Evolutionary conservation across 92 coral and sea anemone genomes (phyloP), one percentile per base, ranked within the genome.

Genomic region (Desmophyllum pertusum): DNA sequence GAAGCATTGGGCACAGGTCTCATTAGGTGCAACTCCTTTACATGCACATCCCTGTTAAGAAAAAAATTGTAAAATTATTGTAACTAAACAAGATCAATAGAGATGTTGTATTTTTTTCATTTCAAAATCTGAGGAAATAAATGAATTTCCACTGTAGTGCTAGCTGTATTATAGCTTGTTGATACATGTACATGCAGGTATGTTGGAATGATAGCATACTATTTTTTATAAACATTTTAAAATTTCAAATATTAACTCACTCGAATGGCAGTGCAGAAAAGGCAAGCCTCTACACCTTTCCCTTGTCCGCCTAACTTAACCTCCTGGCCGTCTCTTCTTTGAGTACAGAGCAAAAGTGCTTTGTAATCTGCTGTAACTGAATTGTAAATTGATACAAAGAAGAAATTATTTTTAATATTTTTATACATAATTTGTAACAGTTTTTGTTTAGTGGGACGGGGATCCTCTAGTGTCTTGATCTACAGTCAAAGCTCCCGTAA

Each of bases 361-460:
- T 85, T 85, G 80, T 85, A 85, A 40, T 85, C 89, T 21, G 85
- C 85, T 31, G 85, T 86, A 86, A 86, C 89, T 76, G 74, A n/a
- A n/a, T 57, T 48, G 21, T 13, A 13, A 50, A 21, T 11, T n/a
- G n/a, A n/a, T n/a, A n/a, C n/a, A 50, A 1, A 41, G 8, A 41
- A 3, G 4, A 41, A 41, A 41, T 41, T 4, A 41, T 3, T 41
- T 8, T 41, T 41, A 41, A 41, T 41, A 41, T 41, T 8, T 0
- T 43, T 0, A 29, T 23, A 6, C 2, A 10, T 2, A 2, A 23
- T 4, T 25, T 23, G 13, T 21, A 21, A n/a, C n/a, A n/a, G n/a
- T n/a, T n/a, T n/a, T n/a, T n/a, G n/a, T n/a, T n/a, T n/a, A n/a
- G n/a, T n/a, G n/a, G n/a, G n/a, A n/a, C n/a, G n/a, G n/a, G n/a